phyloP scores from a whole-genome alignment of 2,113 vertebrate species.

The Cyprinodon brontotheroides region DNA sequence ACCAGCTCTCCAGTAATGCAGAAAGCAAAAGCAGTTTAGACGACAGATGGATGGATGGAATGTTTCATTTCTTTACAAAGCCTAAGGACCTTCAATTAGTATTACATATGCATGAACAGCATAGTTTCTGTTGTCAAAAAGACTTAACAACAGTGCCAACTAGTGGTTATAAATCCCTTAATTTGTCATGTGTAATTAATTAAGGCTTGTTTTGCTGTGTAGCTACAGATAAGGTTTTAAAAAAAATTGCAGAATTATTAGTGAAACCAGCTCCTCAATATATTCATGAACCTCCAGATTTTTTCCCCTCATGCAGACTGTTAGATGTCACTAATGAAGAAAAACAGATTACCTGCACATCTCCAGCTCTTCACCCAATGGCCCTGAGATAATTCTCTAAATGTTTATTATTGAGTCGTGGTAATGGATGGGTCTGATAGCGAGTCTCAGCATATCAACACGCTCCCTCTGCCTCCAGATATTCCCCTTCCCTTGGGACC shows the following conservation, averaged over 20 bases:
- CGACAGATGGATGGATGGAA: no score
- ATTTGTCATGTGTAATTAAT: neutral
- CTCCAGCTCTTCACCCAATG: conserved; percentile 33
- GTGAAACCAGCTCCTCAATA: neutral
- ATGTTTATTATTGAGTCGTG: no score
- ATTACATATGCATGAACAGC: no score
- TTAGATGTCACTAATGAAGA: conserved; percentile 22
- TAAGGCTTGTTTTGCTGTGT: neutral
- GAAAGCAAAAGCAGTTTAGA: no score
- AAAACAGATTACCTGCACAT: conserved; percentile 39
- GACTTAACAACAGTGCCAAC: neutral
- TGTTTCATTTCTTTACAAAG: no score
- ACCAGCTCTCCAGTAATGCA: no score
- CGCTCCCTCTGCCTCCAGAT: conserved; percentile 38
- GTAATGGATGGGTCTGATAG: conserved; percentile 35
- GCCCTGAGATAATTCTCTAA: conserved; percentile 34
- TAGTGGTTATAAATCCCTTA: neutral
- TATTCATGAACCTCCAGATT: neutral
- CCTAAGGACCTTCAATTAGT: neutral
- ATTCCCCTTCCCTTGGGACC: conserved; percentile 43
- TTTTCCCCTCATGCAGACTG: conserved; percentile 16
- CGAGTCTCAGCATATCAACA: conserved; percentile 34
- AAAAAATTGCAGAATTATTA: neutral
- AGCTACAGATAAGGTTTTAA: no score
- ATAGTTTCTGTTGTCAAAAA: neutral